Base-by-base conservation (phyloP, 2,797 vertebrate species). In the Lepidocolaptes lacrymiger region DNA sequence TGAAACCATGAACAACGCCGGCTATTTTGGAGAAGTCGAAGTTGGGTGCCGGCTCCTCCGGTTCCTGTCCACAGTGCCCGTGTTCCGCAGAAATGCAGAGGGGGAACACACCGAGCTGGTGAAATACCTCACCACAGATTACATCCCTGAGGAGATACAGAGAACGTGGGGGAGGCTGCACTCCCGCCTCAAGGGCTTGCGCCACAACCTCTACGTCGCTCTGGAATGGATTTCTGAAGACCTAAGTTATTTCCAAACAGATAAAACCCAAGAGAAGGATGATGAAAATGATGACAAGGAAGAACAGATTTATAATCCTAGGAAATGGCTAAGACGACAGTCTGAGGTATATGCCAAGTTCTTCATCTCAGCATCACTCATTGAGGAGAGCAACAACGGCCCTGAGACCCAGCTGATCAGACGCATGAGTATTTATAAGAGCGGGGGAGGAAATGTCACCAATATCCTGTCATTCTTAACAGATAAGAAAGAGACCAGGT, bases 221-320 rank as follows among this genome's bases (percentile, higher is more conserved):
- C 89, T 99, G 76, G 98, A 98, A 84, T 98, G 98, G 98, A 98
- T 99, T 82, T 98, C 98, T 22, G 98, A 98, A 71, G 98, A 99
- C 67, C 91, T 99, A 32, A 98, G 98, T 93, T 99, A 98, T 49
- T 99, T 98, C 91, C 98, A 99, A 95, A 98, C 98, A 74, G 98
- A 98, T n/a, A 97, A 98, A 68, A 95, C 55, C 55, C 87, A 87
- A 1, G 94, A 97, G 36, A 85, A 28, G 54, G 98, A 98, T 48
- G 97, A 98, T 18, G 67, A n/a, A 73, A 97, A 96, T 44, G 96
- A 97, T 69, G 96, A 94, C 5, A 88, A 48, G 7, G 98, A 98
- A 41, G 97, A 97, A 79, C 98, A 97, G 37, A 94, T 97, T 54
- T 62, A 94, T 23, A 96, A 98, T 28, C 98, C 98, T 20, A 96